A percentile compares a stretch with the other conserved stretches of the same genome.
Evolutionary conservation across 2,113 vertebrate species (phyloP).

Genomic region (Budorcas taxicolor): DNA sequence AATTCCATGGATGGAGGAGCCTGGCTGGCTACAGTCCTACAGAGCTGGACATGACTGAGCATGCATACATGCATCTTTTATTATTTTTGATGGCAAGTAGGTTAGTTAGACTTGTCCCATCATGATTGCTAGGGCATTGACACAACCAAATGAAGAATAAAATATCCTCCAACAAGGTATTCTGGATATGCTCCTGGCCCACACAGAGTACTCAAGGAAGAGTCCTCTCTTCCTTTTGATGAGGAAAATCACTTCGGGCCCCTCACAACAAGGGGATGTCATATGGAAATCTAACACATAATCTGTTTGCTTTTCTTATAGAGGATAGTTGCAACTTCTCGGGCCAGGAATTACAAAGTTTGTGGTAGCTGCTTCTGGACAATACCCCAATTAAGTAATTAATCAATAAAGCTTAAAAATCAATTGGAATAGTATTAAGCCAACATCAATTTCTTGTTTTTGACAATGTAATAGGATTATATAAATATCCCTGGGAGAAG

Average conservation of each 20-base stretch:
- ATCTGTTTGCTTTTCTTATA: neutral
- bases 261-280: neutral
- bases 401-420: conserved; percentile 41
- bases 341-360: neutral
- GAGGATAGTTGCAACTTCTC: neutral
- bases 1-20: neutral
- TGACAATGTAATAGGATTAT: neutral
- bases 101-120: neutral
- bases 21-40: neutral
- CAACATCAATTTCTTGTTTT: conserved; percentile 21
- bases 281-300: neutral
- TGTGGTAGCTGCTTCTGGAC: neutral
- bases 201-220: neutral
- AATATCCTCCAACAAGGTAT: neutral
- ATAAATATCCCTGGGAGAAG: neutral
- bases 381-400: neutral
- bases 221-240: neutral
- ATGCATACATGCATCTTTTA: neutral
- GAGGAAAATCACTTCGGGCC: neutral
- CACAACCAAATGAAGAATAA: neutral
- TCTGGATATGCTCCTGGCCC: neutral
- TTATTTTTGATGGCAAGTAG: neutral
- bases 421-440: neutral
- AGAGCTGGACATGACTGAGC: neutral
- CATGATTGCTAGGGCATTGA: neutral